phyloP scores from a whole-genome alignment of 2,888 invertebrate genomes.

The Caenorhabditis drosophilae region DNA sequence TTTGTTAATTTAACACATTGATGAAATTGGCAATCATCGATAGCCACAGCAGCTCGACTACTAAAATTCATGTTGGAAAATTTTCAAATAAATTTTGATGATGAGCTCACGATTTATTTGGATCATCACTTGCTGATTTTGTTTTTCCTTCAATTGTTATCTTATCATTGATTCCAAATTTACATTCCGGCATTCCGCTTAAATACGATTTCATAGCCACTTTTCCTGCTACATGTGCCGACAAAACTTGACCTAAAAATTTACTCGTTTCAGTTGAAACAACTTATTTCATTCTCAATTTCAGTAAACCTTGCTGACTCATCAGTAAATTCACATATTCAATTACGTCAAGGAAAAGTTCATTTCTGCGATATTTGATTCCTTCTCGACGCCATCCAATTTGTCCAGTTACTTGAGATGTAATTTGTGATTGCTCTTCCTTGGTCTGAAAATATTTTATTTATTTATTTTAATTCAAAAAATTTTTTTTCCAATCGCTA shows the following conservation, averaged over 20 bases:
- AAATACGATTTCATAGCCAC: slow-evolving; percentile 99
- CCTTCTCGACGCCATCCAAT: slow-evolving; percentile 99
- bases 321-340: slow-evolving; percentile 98
- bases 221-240: slow-evolving; percentile 98
- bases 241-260: slow-evolving; percentile 87
- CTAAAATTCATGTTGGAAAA: slow-evolving; percentile 57
- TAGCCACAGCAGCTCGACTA: slow-evolving; percentile 95
- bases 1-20: slow-evolving; percentile 99
- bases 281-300: background rate
- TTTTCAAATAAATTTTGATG: background rate
- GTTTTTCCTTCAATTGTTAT: slow-evolving; percentile 90
- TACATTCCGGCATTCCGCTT: slow-evolving; percentile 99
- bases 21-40: slow-evolving; percentile 99
- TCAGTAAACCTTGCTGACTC: slow-evolving; percentile 90
- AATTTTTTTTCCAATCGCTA: no score
- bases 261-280: no score
- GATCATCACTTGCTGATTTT: slow-evolving; percentile 76
- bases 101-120: slow-evolving; percentile 75
- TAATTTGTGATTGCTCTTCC: slow-evolving; percentile 98
- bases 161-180: slow-evolving; percentile 98
- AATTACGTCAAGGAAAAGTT: slow-evolving; percentile 95
- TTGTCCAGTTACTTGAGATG: slow-evolving; percentile 81
- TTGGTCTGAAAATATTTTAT: slow-evolving; percentile 80
- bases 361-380: slow-evolving; percentile 96
- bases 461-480: slow-evolving; percentile 1